phyloP scores from a whole-genome alignment of 2,113 vertebrate genomes.

The Vimba vimba region DNA sequence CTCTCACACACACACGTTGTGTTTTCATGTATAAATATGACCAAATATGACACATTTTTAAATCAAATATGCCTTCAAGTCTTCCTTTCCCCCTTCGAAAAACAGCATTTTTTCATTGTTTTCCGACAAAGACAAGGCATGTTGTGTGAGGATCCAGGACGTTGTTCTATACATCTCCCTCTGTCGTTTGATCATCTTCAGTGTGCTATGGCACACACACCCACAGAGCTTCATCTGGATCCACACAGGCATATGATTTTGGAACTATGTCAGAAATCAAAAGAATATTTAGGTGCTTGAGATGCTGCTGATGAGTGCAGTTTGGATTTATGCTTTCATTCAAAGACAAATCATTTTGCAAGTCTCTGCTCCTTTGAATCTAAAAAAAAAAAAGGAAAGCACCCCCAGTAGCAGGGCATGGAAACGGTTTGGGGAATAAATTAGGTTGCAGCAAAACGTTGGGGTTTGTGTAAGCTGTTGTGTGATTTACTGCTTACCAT shows the following conservation, averaged over 20 bases:
- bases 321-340: conserved; percentile 10
- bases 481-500: not conserved
- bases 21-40: not conserved
- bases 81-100: not conserved
- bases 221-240: conserved; percentile 2
- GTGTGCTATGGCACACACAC: conserved; percentile 1
- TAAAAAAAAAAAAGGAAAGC: not conserved
- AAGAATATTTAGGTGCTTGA: conserved; percentile 47
- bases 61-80: not conserved
- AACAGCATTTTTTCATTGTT: not conserved
- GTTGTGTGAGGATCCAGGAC: not conserved
- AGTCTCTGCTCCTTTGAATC: conserved; percentile 20
- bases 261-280: conserved; percentile 39
- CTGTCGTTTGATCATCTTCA: conserved; percentile 18
- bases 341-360: conserved; percentile 26
- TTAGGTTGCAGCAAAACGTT: not conserved
- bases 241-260: conserved; percentile 24
- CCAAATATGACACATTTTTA: not conserved
- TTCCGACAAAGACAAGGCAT: not conserved
- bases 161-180: not conserved
- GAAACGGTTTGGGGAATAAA: not conserved
- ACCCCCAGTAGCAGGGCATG: not conserved
- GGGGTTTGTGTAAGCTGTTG: not conserved
- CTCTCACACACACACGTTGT: no score
- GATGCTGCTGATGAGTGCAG: conserved; percentile 26